phyloP scores from a whole-genome alignment of 2,888 invertebrate genomes.

The Panorpa germanica region DNA sequence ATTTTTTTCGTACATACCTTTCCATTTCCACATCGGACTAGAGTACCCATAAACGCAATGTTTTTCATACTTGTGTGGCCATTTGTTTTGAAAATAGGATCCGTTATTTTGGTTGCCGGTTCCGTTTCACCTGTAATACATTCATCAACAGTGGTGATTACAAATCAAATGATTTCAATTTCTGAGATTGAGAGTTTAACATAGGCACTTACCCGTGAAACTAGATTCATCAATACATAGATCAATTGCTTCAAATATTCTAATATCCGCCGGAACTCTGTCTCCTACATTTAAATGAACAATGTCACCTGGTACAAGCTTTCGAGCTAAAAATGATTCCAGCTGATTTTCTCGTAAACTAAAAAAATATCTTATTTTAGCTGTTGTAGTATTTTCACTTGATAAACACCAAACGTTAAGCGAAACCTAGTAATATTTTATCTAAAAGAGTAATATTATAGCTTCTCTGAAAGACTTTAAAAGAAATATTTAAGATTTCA shows the following conservation, averaged over 20 bases:
- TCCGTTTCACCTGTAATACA: slow-evolving; percentile 99
- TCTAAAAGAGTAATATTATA: too few relatives aligned
- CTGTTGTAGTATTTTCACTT: too few relatives aligned
- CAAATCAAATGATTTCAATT: too few relatives aligned
- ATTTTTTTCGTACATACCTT: slow-evolving; percentile 37
- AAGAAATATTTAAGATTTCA: too few relatives aligned
- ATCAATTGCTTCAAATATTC: slow-evolving; percentile 85
- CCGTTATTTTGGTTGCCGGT: slow-evolving; percentile 62
- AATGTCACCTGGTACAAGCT: slow-evolving; percentile 94
- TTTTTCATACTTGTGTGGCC: slow-evolving; percentile 54
- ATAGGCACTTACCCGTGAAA: too few relatives aligned
- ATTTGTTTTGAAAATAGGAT: slow-evolving; percentile 42
- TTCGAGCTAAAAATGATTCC: slow-evolving; percentile 82
- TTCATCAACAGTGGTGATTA: too few relatives aligned
- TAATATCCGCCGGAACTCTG: slow-evolving; percentile 88
- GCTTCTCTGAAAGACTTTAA: too few relatives aligned
- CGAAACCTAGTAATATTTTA: too few relatives aligned
- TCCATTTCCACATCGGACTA: slow-evolving; percentile 89
- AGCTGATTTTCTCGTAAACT: slow-evolving; percentile 74
- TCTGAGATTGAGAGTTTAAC: too few relatives aligned
- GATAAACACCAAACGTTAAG: too few relatives aligned
- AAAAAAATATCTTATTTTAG: too few relatives aligned
- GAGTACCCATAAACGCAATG: slow-evolving; percentile 95
- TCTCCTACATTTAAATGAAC: slow-evolving; percentile 88
- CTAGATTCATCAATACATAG: slow-evolving; percentile 94